Percentiles rank a stretch among this genome's conserved stretches.
phyloP scores from a whole-genome alignment of 1,140 invertebrate genomes.

The Drosophila mojavensis region DNA sequence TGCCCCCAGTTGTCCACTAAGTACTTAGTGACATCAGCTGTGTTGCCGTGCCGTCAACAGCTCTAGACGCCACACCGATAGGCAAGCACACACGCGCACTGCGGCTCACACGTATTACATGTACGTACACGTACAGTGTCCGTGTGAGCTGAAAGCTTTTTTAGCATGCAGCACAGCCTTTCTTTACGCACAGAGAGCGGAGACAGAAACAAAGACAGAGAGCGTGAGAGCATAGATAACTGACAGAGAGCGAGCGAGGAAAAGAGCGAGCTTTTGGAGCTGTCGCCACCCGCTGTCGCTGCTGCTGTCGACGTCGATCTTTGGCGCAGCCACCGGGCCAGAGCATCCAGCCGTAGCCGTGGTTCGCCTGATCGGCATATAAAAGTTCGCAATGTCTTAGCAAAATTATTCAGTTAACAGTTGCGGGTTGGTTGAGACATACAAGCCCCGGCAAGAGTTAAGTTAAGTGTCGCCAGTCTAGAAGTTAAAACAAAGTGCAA shows the following conservation, averaged over 20 bases:
- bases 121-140: conserved; percentile 60
- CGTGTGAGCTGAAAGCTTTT: conserved; percentile 67
- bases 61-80: conserved; percentile 39
- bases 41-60: conserved; percentile 1
- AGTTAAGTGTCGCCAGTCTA: conserved; percentile 38
- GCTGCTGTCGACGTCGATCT: conserved; percentile 38
- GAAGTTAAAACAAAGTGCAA: conserved; percentile 70
- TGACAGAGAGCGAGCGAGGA: conserved; percentile 32
- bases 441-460: conserved; percentile 56
- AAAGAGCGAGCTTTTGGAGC: conserved; percentile 59
- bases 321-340: conserved; percentile 41
- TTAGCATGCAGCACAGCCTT: conserved; percentile 40
- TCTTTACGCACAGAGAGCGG: conserved; percentile 48
- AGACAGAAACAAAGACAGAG: background rate
- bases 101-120: conserved; percentile 51
- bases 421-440: conserved; percentile 83
- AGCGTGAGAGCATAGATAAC: conserved; percentile 1
- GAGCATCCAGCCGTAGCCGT: conserved; percentile 54
- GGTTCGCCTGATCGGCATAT: conserved; percentile 61
- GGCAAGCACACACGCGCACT: conserved; percentile 33
- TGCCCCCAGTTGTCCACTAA: conserved; percentile 45
- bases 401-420: conserved; percentile 83
- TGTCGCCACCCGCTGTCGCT: conserved; percentile 16
- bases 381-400: conserved; percentile 78
- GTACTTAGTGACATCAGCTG: conserved; percentile 47